Base-by-base conservation (phyloP, 2,113 vertebrate genomes). In the Lathamus discolor region DNA sequence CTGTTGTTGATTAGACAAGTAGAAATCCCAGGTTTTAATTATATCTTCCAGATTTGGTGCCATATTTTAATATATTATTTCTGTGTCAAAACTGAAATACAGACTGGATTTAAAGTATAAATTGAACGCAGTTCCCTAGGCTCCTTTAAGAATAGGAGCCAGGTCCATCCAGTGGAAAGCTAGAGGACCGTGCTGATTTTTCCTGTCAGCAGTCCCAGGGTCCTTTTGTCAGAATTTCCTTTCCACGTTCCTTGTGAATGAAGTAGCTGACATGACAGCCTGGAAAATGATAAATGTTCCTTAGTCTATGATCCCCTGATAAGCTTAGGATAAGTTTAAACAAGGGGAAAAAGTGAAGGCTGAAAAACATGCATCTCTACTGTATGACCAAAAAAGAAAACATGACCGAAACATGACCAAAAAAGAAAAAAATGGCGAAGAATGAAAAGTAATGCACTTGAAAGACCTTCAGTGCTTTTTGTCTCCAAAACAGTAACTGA, bases 401-500 rank as follows among this genome's bases (percentile, higher is more conserved):
- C 37, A 37, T 37, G 37, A 37, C 37, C 37, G 37, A 37, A 37
- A 62, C n/a, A 13, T 68, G 14, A 61, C 27, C 20, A 52, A 55
- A 59, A 73, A 39, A 63, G 13, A 10, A n/a, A 55, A 70, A 70
- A 75, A 14, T 19, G 7, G 11, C 67, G 31, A 77, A 57, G n/a
- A 66, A 19, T 77, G 35, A 74, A 55, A 83, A 84, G 33, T 35
- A 88, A 41, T 46, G 28, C 55, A 35, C 92, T 93, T 94, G 67
- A 84, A 86, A 88, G 81, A 48, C 78, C 10, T 63, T 80, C 82
- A 77, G 17, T 81, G 25, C 49, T 78, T 55, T 86, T 10, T 81
- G 44, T 93, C 63, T 70, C 70, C 63, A 74, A 75, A 67, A 94
- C 66, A 96, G 70, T 59, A 94, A 75, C n/a, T 73, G 90, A 81